Conservation (phyloP, 2,113 vertebrate genomes). For the Notarius lentiginosus region DNA sequence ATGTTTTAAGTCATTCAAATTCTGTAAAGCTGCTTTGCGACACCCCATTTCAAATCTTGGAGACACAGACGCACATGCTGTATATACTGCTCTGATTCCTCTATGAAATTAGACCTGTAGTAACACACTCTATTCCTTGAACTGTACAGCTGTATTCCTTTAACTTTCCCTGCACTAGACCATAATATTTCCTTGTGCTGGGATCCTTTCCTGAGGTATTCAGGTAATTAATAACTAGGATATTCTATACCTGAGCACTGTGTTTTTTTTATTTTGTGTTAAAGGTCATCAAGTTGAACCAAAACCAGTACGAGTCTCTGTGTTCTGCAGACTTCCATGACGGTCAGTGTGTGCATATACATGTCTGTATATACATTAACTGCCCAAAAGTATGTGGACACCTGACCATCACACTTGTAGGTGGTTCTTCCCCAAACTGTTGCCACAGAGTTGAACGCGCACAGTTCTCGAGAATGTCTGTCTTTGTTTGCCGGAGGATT, state of each 20-base stretch:
- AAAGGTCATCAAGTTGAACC: slow-evolving; percentile 34
- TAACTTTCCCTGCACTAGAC: neutral
- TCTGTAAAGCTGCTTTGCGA: too few species aligned
- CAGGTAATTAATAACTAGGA: neutral
- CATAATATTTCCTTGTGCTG: neutral
- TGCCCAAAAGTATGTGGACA: neutral
- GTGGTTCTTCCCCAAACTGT: neutral
- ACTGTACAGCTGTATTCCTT: neutral
- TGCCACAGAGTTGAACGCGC: neutral
- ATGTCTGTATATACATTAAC: neutral
- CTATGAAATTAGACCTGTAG: neutral
- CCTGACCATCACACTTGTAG: neutral
- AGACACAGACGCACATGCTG: neutral
- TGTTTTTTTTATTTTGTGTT: neutral
- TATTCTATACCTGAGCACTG: neutral
- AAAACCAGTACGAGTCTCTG: slow-evolving; percentile 24
- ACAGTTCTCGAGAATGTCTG: neutral
- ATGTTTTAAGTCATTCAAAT: too few species aligned
- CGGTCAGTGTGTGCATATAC: slow-evolving; percentile 27
- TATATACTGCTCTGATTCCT: neutral
- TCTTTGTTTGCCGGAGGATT: neutral
- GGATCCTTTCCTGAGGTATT: neutral
- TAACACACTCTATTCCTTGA: neutral
- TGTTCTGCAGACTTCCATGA: slow-evolving; percentile 20
- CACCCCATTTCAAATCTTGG: neutral